Conservation (phyloP, 2,113 vertebrate species). For the Noctilio leporinus region DNA sequence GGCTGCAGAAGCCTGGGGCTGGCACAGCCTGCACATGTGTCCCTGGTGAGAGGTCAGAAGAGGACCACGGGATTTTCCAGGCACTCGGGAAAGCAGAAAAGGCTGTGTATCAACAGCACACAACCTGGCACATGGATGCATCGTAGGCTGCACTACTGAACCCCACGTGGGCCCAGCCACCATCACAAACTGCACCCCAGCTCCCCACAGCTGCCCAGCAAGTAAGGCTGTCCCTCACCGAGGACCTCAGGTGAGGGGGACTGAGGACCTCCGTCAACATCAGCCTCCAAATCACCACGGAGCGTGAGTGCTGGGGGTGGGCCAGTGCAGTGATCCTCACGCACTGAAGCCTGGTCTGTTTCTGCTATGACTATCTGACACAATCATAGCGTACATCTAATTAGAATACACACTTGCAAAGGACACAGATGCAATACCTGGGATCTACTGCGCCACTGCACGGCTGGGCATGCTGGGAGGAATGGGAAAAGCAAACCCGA, state of each 20-base stretch:
- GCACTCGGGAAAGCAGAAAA: not conserved
- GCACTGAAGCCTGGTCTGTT: not conserved
- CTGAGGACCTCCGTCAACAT: not conserved
- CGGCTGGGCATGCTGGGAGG: not conserved
- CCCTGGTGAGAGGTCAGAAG: not conserved
- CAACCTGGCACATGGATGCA: not conserved
- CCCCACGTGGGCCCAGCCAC: not conserved
- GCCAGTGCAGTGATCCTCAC: not conserved
- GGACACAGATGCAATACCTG: not conserved
- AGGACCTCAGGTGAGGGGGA: not conserved
- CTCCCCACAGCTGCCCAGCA: not conserved
- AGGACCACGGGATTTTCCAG: conserved; percentile 27
- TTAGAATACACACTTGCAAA: not conserved
- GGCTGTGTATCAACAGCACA: not conserved
- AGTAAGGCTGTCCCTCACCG: not conserved
- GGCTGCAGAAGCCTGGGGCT: not conserved
- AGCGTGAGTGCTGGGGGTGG: not conserved
- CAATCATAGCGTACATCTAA: not conserved
- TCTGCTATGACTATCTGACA: not conserved
- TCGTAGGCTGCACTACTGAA: fast-evolving
- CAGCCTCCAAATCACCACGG: not conserved
- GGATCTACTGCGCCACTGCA: no score
- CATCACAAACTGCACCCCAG: not conserved
- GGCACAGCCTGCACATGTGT: not conserved
- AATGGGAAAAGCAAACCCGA: not conserved